Conservation (phyloP, 2,797 vertebrate genomes). For the Poeciliopsis paucimaculata region DNA sequence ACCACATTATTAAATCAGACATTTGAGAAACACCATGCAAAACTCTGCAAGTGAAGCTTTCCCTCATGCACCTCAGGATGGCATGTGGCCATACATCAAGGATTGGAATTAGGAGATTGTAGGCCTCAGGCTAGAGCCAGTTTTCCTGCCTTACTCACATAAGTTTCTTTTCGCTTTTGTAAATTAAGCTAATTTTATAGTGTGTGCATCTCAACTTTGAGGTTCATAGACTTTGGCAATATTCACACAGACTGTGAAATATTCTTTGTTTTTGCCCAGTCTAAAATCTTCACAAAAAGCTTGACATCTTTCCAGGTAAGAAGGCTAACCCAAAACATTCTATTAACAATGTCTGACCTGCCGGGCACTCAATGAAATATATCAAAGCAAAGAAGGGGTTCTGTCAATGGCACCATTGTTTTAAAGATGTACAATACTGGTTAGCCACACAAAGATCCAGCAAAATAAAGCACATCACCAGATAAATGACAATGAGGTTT, state of each 20-base stretch:
- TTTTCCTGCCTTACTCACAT: background rate
- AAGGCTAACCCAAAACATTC: background rate
- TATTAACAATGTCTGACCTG: background rate
- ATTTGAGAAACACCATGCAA: conserved; percentile 32
- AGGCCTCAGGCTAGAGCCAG: background rate
- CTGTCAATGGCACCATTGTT: background rate
- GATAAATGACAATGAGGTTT: background rate
- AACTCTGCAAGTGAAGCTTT: conserved; percentile 14
- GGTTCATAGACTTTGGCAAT: background rate
- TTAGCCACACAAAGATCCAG: background rate
- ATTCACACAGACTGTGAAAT: background rate
- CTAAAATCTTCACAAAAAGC: background rate
- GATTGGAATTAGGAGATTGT: background rate
- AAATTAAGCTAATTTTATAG: background rate
- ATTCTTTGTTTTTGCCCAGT: background rate
- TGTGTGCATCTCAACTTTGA: background rate
- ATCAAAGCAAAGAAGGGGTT: background rate
- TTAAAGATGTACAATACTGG: background rate
- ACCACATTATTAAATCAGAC: conserved; percentile 35
- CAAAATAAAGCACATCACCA: background rate
- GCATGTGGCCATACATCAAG: background rate
- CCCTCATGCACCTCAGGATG: conserved; percentile 22
- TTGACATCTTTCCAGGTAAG: background rate
- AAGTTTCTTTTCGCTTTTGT: background rate
- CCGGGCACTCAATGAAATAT: background rate